Conservation (phyloP, 1,140 invertebrate species). For the Drosophila navojoa region DNA sequence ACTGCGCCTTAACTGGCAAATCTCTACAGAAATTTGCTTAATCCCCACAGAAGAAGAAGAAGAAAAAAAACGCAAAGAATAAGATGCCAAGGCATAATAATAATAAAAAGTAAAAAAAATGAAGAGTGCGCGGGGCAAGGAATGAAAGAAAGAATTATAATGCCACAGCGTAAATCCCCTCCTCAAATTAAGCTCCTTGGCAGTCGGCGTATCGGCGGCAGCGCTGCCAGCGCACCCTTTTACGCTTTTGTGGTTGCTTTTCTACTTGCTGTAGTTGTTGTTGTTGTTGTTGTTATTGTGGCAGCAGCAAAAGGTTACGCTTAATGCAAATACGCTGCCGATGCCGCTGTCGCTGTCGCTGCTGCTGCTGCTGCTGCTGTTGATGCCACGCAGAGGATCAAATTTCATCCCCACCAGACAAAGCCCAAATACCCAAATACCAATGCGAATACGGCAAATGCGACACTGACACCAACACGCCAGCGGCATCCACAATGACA, state of each 20-base stretch:
- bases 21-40: slow-evolving; percentile 78
- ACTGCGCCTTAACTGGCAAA: slow-evolving; percentile 41
- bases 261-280: slow-evolving; percentile 8
- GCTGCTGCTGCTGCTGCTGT: slow-evolving; percentile 49
- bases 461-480: slow-evolving; percentile 23
- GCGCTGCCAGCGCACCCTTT: slow-evolving; percentile 13
- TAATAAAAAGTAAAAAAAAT: slow-evolving; percentile 20
- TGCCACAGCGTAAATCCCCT: slow-evolving; percentile 75
- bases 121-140: not conserved
- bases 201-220: slow-evolving; percentile 60
- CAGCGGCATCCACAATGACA: slow-evolving; percentile 26
- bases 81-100: slow-evolving; percentile 43
- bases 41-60: slow-evolving; percentile 47
- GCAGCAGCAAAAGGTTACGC: slow-evolving; percentile 65
- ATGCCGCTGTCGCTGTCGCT: slow-evolving; percentile 38
- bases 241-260: slow-evolving; percentile 11
- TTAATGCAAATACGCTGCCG: slow-evolving; percentile 75
- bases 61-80: slow-evolving; percentile 43
- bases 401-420: slow-evolving; percentile 83
- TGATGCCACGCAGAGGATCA: slow-evolving; percentile 66
- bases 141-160: slow-evolving; percentile 66
- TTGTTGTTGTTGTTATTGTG: slow-evolving; percentile 17
- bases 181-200: slow-evolving; percentile 82
- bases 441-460: slow-evolving; percentile 59
- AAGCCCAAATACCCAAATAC: slow-evolving; percentile 79